These are phyloP conservation scores for Kradibia gibbosae DNA, from an alignment of 1,140 invertebrate genomes.

Conservation along the genomic window DNA sequence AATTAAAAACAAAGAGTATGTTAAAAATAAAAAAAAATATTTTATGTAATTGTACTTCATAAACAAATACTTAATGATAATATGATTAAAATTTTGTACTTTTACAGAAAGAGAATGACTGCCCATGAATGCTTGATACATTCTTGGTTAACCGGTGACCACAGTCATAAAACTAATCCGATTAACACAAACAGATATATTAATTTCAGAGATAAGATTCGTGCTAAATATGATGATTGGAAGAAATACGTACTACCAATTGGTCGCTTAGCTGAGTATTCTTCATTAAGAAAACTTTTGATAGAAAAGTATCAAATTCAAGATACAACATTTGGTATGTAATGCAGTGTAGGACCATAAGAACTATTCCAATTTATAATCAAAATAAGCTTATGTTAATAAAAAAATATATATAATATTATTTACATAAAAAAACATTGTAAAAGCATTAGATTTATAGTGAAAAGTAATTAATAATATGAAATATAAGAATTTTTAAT, in stretches of 20 bases:
- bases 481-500: slow-evolving; percentile 20
- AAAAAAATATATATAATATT: too few relatives aligned
- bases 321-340: slow-evolving; percentile 92
- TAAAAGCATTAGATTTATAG: too few relatives aligned
- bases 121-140: slow-evolving; percentile 97
- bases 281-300: slow-evolving; percentile 94
- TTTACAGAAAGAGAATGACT: slow-evolving; percentile 92
- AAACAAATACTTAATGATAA: slow-evolving; percentile 21
- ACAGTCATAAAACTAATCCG: slow-evolving; percentile 81
- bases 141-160: slow-evolving; percentile 92
- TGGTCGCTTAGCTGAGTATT: slow-evolving; percentile 97
- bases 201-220: slow-evolving; percentile 89
- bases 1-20: slow-evolving; percentile 94
- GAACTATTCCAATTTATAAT: background rate
- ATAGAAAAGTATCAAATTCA: slow-evolving; percentile 98
- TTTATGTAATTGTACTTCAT: background rate
- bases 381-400: too few relatives aligned
- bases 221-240: slow-evolving; percentile 91
- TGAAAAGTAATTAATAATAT: background rate
- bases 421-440: too few relatives aligned
- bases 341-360: background rate
- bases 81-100: slow-evolving; percentile 4
- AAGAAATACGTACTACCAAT: slow-evolving; percentile 93
- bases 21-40: background rate
- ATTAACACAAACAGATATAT: slow-evolving; percentile 89